These are phyloP conservation scores for Busseola fusca DNA, from an alignment of 2,888 invertebrate genomes.

Conservation along the genomic window DNA sequence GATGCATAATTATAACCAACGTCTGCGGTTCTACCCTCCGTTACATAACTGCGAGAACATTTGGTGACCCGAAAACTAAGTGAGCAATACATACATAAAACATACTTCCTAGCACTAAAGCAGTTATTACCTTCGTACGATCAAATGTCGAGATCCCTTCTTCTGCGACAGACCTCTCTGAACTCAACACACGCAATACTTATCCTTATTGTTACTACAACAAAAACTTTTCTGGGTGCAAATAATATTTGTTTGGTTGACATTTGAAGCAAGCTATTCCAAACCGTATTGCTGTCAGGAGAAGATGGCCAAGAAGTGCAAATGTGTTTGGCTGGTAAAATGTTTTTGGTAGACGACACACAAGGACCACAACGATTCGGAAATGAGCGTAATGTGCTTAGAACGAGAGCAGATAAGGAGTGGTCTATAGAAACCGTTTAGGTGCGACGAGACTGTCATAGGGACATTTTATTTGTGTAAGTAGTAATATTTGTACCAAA, in stretches of 20 bases:
- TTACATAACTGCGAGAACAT: constrained; percentile 9
- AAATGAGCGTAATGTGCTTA: constrained; percentile 58
- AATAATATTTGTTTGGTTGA: constrained; percentile 24
- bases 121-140: constrained; percentile 51
- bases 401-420: constrained; percentile 50
- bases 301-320: constrained; percentile 22
- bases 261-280: constrained; percentile 13
- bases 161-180: constrained; percentile 12
- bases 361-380: constrained; percentile 50
- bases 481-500: constrained; percentile 34
- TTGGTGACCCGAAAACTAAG: constrained; percentile 32
- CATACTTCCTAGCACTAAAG: constrained; percentile 43
- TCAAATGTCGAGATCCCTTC: constrained; percentile 41
- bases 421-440: constrained; percentile 42
- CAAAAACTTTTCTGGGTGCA: constrained; percentile 42
- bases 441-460: constrained; percentile 17
- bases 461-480: constrained; percentile 10
- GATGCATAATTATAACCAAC: constrained; percentile 24
- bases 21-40: not conserved
- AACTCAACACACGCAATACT: constrained; percentile 32
- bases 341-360: constrained; percentile 45
- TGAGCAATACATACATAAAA: constrained; percentile 48
- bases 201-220: constrained; percentile 37
- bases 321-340: constrained; percentile 14
- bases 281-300: not conserved